Evolutionary conservation across 2,113 vertebrate genomes (phyloP), one percentile per base, ranked within the genome.

Genomic region (Phylloscopus whistleri): DNA sequence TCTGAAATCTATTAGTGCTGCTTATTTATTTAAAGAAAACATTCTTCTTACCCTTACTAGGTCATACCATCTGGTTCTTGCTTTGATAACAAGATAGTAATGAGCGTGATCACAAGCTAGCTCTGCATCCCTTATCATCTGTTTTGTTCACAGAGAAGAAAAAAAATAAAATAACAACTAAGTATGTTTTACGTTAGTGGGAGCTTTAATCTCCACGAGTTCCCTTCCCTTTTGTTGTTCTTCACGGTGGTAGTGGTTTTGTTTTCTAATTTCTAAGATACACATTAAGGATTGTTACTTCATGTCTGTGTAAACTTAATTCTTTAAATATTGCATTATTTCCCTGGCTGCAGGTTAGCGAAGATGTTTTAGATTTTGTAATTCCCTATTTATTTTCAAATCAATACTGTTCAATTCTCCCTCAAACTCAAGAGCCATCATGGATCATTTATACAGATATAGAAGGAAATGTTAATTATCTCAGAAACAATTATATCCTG

Each of bases 61-160:
- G 93, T 98, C 98, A 67, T 97, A 80, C 98, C 98, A 98, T 97
- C 98, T 98, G 97, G 77, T 96, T 91, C 94, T 97, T 35, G 98
- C 98, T 96, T 98, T 98, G 92, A 89, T 97, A 84, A 95, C 91
- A 62, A 99, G 98, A 76, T 98, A 98, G 93, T 97, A 96, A 97
- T 98, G 98, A 87, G 98, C 96, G 78, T 98, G 98, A 62, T 99
- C 98, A 91, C 98, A 98, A 84, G 97, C 97, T 49, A 98, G 96
- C 37, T 98, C 97, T 52, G 97, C 93, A 96, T 98, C 97, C 19
- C 37, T 93, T 55, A 92, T 92, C 83, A 94, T 97, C 95, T 95
- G 88, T 84, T 96, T 76, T 92, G 92, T 91, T 91, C 98, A 98
- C 88, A 74, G 68, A 96, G 95, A 96, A 92, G 48, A 87, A 94